These are phyloP conservation scores for Stenodera caucasica DNA, from an alignment of 2,888 invertebrate species.

Conservation along the genomic window DNA sequence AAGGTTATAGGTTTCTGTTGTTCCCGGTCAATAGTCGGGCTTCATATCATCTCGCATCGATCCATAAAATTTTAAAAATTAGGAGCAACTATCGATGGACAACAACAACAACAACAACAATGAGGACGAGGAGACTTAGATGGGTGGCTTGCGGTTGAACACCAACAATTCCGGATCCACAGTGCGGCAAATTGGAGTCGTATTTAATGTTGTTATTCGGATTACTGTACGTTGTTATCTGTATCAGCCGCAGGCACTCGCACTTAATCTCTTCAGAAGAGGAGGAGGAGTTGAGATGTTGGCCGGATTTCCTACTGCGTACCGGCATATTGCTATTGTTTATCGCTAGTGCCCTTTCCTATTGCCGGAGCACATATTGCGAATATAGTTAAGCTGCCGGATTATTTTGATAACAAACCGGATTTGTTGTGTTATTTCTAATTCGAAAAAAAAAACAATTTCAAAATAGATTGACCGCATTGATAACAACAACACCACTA, in stretches of 20 bases:
- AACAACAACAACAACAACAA: neutral
- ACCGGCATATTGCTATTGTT: constrained; percentile 33
- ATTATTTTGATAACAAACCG: constrained; percentile 25
- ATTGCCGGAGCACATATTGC: constrained; percentile 26
- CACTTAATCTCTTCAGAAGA: constrained; percentile 52
- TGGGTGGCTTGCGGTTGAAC: constrained; percentile 47
- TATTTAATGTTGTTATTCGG: constrained; percentile 61
- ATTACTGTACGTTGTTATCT: constrained; percentile 55
- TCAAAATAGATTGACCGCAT: neutral
- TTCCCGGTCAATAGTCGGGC: constrained; percentile 41
- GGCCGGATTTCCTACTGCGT: constrained; percentile 27
- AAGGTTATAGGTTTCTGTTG: constrained; percentile 44
- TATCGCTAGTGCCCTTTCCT: constrained; percentile 26
- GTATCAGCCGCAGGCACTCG: constrained; percentile 53
- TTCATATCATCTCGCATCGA: too few relatives aligned
- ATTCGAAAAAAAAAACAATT: too few relatives aligned
- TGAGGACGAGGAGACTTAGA: constrained; percentile 19
- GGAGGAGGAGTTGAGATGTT: constrained; percentile 29
- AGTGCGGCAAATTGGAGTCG: constrained; percentile 60
- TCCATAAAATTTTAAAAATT: too few relatives aligned
- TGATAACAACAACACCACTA: neutral
- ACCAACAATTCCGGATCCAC: constrained; percentile 56
- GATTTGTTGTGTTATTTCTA: constrained; percentile 7
- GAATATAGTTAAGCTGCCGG: constrained; percentile 16
- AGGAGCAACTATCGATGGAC: neutral